Evolutionary conservation across 1,140 invertebrate genomes (phyloP).

Genomic region (Coenobita brevimanus): DNA sequence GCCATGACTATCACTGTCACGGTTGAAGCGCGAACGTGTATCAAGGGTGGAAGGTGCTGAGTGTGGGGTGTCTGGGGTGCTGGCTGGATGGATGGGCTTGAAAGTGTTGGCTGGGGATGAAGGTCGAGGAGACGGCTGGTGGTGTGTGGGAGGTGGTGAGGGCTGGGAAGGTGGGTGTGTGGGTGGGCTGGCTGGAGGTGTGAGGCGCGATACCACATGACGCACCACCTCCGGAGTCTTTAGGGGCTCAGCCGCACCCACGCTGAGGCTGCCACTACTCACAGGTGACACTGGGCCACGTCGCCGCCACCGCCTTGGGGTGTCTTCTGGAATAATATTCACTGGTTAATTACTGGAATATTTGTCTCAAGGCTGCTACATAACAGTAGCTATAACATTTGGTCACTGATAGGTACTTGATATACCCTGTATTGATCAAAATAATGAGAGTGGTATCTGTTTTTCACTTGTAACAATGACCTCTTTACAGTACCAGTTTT

Average conservation of each 20-base stretch:
- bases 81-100: conserved; percentile 52
- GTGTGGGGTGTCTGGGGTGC: conserved; percentile 23
- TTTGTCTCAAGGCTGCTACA: no score
- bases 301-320: conserved; percentile 62
- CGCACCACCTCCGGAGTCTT: conserved; percentile 68
- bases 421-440: no score
- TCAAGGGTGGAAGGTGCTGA: conserved; percentile 67
- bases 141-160: conserved; percentile 33
- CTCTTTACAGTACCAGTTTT: no score
- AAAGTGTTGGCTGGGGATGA: conserved; percentile 51
- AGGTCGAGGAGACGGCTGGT: conserved; percentile 42
- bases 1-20: not conserved
- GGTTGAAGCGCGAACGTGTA: conserved; percentile 33
- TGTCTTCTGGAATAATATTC: conserved; percentile 67
- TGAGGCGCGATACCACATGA: conserved; percentile 67
- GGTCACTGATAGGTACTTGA: no score
- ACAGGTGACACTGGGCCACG: conserved; percentile 50
- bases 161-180: conserved; percentile 42
- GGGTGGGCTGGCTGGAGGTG: conserved; percentile 57
- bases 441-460: no score
- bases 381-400: no score
- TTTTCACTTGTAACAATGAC: no score
- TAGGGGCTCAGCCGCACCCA: conserved; percentile 40
- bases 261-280: conserved; percentile 12
- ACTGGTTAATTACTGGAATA: no score